Conservation (phyloP, 2,797 vertebrate species). For the Varecia variegata region DNA sequence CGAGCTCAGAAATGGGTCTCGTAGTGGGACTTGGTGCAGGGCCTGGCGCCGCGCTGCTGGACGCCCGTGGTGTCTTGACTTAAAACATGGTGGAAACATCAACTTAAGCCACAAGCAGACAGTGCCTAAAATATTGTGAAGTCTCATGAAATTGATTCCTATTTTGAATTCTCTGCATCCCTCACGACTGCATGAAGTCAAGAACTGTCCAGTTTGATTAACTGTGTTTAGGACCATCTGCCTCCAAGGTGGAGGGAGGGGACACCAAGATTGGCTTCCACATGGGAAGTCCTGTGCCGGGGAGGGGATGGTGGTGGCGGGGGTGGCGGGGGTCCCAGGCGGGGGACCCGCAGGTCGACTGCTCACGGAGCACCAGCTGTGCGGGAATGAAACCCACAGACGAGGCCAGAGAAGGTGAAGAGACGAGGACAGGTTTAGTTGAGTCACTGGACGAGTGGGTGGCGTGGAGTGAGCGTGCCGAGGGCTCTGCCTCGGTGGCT, state of each 20-base stretch:
- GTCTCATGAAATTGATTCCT: not conserved
- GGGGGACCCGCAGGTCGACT: not conserved
- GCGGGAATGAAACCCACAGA: not conserved
- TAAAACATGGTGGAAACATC: not conserved
- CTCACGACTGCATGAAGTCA: not conserved
- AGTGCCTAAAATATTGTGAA: no score
- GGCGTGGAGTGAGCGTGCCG: no score
- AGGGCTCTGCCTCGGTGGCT: not conserved
- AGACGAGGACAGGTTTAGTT: not conserved
- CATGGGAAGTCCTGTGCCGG: not conserved
- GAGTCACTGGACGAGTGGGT: no score
- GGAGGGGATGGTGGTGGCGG: not conserved
- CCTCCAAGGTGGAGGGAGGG: not conserved
- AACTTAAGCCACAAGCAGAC: not conserved
- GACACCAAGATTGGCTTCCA: not conserved
- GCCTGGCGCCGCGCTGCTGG: not conserved
- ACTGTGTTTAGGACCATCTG: not conserved
- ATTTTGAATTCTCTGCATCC: not conserved
- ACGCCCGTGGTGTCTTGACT: not conserved
- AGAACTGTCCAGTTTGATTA: not conserved
- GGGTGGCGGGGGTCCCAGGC: not conserved
- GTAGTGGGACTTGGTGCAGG: not conserved
- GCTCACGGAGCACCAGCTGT: rapidly evolving
- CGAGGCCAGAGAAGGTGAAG: not conserved
- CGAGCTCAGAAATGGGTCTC: not conserved